phyloP scores from a whole-genome alignment of 2,113 vertebrate genomes.

The Percopsis transmontana region DNA sequence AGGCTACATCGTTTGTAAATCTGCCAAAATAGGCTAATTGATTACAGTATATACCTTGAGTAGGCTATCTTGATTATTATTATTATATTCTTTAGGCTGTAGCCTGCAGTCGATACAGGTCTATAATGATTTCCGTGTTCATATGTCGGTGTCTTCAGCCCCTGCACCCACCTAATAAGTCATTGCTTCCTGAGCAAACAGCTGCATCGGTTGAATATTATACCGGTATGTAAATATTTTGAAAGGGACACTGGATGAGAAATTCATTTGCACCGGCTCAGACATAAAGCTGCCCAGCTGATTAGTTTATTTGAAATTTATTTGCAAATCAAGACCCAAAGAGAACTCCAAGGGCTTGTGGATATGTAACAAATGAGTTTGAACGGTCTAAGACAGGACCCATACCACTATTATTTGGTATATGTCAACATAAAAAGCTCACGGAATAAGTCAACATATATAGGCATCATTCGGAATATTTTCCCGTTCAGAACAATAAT shows the following conservation, averaged over 20 bases:
- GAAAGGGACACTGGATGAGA: conserved; percentile 96
- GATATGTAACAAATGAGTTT: conserved; percentile 88
- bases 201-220: conserved; percentile 93
- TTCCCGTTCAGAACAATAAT: conserved; percentile 2
- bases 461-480: background rate
- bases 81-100: too few species aligned
- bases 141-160: conserved; percentile 38
- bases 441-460: too few species aligned
- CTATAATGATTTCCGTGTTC: conserved; percentile 43
- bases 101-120: conserved; percentile 31
- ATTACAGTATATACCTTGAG: background rate
- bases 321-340: conserved; percentile 99
- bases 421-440: too few species aligned
- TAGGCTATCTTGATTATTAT: background rate
- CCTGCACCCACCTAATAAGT: conserved; percentile 81
- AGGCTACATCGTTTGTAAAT: background rate
- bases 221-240: conserved; percentile 99
- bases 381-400: too few species aligned
- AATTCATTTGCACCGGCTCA: conserved; percentile 93
- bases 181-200: conserved; percentile 96
- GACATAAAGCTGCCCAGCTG: conserved; percentile 89
- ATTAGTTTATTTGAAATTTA: conserved; percentile 99
- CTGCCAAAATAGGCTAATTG: background rate
- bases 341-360: conserved; percentile 87
- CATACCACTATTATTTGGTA: too few species aligned